These are phyloP conservation scores for Acleris sparsana DNA, from an alignment of 2,888 invertebrate genomes.

Conservation along the genomic window DNA sequence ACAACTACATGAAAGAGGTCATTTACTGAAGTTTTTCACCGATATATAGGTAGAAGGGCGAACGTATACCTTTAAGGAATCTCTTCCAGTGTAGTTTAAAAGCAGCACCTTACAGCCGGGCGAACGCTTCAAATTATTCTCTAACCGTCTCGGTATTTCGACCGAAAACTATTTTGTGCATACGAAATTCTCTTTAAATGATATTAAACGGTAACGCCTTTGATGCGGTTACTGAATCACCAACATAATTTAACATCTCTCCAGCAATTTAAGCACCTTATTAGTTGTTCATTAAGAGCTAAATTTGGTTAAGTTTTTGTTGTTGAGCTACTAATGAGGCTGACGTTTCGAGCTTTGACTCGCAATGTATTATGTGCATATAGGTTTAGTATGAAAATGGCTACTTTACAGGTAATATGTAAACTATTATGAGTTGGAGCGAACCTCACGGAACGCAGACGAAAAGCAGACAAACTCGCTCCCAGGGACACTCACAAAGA, in stretches of 20 bases:
- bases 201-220: slow-evolving; percentile 30
- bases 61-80: too few relatives aligned
- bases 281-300: not conserved
- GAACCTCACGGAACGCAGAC: too few relatives aligned
- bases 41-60: too few relatives aligned
- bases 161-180: slow-evolving; percentile 31
- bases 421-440: too few relatives aligned
- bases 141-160: slow-evolving; percentile 24
- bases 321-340: not conserved
- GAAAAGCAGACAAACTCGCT: too few relatives aligned
- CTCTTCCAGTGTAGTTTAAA: not conserved
- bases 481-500: too few relatives aligned
- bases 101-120: slow-evolving; percentile 2
- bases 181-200: slow-evolving; percentile 35
- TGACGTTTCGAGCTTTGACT: too few relatives aligned
- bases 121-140: slow-evolving; percentile 12
- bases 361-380: too few relatives aligned
- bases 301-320: not conserved
- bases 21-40: too few relatives aligned
- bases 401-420: too few relatives aligned
- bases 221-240: slow-evolving; percentile 26
- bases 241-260: slow-evolving; percentile 1
- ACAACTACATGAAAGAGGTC: too few relatives aligned
- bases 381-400: too few relatives aligned
- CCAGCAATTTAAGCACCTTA: not conserved